A percentile compares a stretch with the other conserved stretches of the same genome.
These are phyloP conservation scores for Microctonus hyperodae DNA, from an alignment of 2,888 invertebrate species.

Conservation along the genomic window DNA sequence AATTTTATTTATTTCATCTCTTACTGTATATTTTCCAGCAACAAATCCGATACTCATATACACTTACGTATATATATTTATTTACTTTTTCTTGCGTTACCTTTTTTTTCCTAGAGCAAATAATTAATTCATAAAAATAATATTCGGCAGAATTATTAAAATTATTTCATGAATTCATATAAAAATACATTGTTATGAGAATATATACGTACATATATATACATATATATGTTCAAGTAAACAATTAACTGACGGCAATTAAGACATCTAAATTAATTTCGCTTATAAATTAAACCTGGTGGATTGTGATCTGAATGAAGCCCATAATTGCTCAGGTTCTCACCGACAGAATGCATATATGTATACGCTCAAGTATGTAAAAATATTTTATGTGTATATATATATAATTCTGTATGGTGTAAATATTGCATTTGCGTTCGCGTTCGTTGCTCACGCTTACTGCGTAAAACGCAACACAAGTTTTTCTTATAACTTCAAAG, in stretches of 20 bases:
- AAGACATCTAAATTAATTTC: conserved; percentile 63
- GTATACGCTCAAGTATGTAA: too few relatives aligned
- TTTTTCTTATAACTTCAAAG: conserved; percentile 22
- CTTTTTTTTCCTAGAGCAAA: neutral
- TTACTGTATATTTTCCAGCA: neutral
- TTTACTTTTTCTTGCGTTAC: too few relatives aligned
- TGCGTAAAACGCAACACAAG: conserved; percentile 35
- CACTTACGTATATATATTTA: neutral
- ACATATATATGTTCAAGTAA: conserved; percentile 39
- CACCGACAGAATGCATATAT: conserved; percentile 42
- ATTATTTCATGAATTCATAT: neutral
- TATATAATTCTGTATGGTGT: neutral
- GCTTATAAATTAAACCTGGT: conserved; percentile 54
- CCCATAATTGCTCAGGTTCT: conserved; percentile 61
- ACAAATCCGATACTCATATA: neutral
- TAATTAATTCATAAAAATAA: neutral
- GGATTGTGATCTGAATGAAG: conserved; percentile 50
- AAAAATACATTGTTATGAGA: neutral
- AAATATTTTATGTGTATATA: conserved; percentile 17
- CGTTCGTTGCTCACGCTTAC: conserved; percentile 37
- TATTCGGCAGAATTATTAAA: neutral
- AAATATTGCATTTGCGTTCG: conserved; percentile 17
- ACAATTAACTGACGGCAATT: conserved; percentile 62
- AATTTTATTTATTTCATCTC: conserved; percentile 9
- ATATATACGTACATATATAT: conserved; percentile 1